These are phyloP conservation scores for Dipodomys merriami DNA, from an alignment of 2,113 vertebrate genomes.

Conservation along the genomic window DNA sequence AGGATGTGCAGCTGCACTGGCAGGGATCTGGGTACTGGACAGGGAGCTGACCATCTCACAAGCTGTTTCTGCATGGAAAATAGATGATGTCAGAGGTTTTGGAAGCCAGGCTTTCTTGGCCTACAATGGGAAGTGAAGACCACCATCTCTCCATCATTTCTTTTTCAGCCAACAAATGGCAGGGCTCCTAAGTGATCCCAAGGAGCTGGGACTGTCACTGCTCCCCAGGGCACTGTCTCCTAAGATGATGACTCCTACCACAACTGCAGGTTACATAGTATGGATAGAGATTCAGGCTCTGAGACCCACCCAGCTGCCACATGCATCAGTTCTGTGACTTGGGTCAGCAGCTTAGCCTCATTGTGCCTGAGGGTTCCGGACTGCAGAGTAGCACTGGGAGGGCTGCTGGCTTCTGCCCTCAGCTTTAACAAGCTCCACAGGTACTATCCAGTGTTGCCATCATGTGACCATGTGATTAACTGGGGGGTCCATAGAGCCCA, in stretches of 20 bases:
- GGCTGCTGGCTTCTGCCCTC: no score
- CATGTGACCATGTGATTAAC: no score
- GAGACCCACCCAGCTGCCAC: not conserved
- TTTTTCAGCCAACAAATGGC: not conserved
- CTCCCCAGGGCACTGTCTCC: not conserved
- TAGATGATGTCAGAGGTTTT: not conserved
- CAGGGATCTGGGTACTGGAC: not conserved
- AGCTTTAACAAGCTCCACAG: not conserved
- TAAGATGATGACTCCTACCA: not conserved
- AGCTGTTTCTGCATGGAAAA: constrained; percentile 5
- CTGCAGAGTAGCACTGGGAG: not conserved
- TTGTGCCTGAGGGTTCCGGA: not conserved
- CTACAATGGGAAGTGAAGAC: not conserved
- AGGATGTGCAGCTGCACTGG: no score
- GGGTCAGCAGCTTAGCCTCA: not conserved
- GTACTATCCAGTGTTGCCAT: not conserved
- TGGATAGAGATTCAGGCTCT: no score
- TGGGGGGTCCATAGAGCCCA: not conserved
- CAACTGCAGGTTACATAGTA: rapidly evolving
- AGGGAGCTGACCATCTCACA: not conserved
- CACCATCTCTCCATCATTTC: rapidly evolving
- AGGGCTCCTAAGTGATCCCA: rapidly evolving
- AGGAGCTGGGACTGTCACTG: not conserved
- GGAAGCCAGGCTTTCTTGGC: not conserved
- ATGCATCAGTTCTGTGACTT: no score